Evolutionary conservation across 2,113 vertebrate genomes (phyloP).

Genomic region (Sphyrna mokarran): DNA sequence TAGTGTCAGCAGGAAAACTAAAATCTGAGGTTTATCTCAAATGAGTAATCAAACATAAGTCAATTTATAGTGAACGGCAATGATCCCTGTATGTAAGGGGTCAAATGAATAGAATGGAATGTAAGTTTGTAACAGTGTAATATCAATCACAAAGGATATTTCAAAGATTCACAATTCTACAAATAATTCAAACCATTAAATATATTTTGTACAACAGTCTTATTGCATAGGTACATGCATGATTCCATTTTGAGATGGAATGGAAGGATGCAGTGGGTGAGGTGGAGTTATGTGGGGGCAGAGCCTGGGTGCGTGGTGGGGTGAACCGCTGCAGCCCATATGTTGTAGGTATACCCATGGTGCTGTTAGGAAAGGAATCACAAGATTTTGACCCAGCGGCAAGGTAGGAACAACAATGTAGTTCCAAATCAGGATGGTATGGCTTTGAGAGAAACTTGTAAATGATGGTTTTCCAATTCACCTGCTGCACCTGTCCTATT

Average conservation of each 20-base stretch:
- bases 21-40: neutral
- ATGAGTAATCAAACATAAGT: neutral
- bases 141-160: neutral
- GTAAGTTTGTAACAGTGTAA: neutral
- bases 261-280: neutral
- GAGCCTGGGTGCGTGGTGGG: neutral
- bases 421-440: too few relatives aligned
- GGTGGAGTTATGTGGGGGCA: neutral
- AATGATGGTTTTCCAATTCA: too few relatives aligned
- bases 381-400: too few relatives aligned
- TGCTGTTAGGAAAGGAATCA: too few relatives aligned
- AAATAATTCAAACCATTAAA: neutral
- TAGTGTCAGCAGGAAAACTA: neutral
- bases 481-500: too few relatives aligned
- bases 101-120: neutral
- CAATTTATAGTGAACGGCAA: neutral
- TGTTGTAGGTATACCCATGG: too few relatives aligned
- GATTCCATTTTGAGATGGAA: neutral
- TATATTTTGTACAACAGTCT: neutral
- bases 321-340: too few relatives aligned
- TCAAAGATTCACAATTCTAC: neutral
- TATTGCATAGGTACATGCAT: neutral
- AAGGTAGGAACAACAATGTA: too few relatives aligned
- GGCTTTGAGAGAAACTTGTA: too few relatives aligned
- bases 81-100: neutral